Base-by-base conservation (phyloP, 2,113 vertebrate genomes). In the Esox niger region DNA sequence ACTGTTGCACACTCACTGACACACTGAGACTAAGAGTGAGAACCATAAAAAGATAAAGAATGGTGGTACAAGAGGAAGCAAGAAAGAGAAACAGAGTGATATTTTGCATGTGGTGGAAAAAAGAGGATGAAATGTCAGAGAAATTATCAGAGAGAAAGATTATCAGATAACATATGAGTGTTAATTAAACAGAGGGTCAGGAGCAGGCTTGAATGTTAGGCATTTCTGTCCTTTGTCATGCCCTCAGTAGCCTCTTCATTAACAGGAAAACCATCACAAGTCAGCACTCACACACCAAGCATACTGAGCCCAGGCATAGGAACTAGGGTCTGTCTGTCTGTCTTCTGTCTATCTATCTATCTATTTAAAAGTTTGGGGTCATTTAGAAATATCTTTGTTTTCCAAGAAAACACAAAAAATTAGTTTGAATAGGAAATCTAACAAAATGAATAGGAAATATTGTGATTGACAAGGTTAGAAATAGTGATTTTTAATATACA, bases 211-310 rank as follows among this genome's bases (percentile, higher is more conserved):
- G n/a, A n/a, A n/a, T n/a, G n/a, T n/a, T n/a, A n/a, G n/a, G n/a
- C 30, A 27, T 58, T 27, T 27, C 56, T 17, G 3, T 58, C 23
- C 29, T 55, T 23, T 33, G 54, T 56, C 64, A 52, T 33, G 30
- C 10, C 31, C 64, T 15, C n/a, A 21, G 52, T 49, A 56, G 32
- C 5, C 47, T 46, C 64, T 54, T 80, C 78, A 83, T 83, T 76
- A 78, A 74, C 73, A 76, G 78, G 73, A 78, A 78, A 60, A 78
- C 59, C 62, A 65, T n/a, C 66, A 68, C 43, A 73, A 60, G 58
- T 78, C 75, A 66, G 29, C 31, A 31, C 25, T 49, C 66, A 33
- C 13, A 25, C 61, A 43, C 58, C 76, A 73, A 78, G 64, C 69
- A 81, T 64, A 78, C 68, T 60, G 73, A 63, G 32, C 35, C 33